Conservation (phyloP, 2,888 invertebrate genomes). For the Morpho achilles region DNA sequence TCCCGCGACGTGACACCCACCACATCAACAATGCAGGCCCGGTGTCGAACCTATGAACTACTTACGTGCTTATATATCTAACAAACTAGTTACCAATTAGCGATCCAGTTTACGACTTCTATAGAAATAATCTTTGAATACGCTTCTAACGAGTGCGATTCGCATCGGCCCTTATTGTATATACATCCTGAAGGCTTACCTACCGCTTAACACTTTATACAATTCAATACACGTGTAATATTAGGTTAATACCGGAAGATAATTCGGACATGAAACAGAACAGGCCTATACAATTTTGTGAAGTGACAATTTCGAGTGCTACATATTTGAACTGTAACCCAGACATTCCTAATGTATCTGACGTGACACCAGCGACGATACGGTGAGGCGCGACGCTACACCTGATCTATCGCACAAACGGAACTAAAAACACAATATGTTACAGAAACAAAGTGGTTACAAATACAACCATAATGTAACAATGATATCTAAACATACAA, state of each 20-base stretch:
- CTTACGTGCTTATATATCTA: conserved; percentile 25
- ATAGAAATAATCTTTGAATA: conserved; percentile 40
- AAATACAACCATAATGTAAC: background rate
- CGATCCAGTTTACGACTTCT: conserved; percentile 22
- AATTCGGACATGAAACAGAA: conserved; percentile 41
- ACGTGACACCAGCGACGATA: background rate
- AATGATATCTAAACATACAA: too few species aligned
- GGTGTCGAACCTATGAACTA: conserved; percentile 22
- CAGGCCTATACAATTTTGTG: conserved; percentile 44
- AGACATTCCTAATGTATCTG: background rate
- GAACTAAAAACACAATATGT: background rate
- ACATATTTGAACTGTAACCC: background rate
- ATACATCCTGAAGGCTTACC: conserved; percentile 59
- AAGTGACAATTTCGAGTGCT: background rate
- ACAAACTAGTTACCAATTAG: conserved; percentile 25
- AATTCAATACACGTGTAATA: conserved; percentile 60
- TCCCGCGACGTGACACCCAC: conserved; percentile 26
- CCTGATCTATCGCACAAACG: background rate
- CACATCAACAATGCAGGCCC: conserved; percentile 7
- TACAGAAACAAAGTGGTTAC: background rate
- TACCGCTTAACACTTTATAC: conserved; percentile 65
- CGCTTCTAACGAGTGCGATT: conserved; percentile 52
- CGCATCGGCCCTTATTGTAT: conserved; percentile 51
- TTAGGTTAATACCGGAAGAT: conserved; percentile 40
- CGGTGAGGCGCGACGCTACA: background rate